Evolutionary conservation across 2,888 invertebrate genomes (phyloP).

Genomic region (Thecocarcelia acutangulata): DNA sequence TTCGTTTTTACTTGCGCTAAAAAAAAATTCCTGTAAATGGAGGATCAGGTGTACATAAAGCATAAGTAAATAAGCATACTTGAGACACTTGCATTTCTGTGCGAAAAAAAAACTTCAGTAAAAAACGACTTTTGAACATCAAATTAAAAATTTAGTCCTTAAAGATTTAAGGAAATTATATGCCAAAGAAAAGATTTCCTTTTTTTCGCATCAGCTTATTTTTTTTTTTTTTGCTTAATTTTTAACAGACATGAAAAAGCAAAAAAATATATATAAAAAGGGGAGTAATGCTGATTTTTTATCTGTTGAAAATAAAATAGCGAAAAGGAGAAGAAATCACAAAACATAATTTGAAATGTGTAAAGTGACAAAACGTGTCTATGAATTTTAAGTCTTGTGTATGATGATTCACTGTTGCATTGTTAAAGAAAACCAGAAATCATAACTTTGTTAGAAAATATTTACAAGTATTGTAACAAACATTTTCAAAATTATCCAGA

Average conservation of each 20-base stretch:
- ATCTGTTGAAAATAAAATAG: not conserved
- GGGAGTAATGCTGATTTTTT: conserved; percentile 27
- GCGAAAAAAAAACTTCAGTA: not conserved
- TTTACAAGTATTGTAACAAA: conserved; percentile 12
- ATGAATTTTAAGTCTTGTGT: conserved; percentile 68
- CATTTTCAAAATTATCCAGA: conserved; percentile 12
- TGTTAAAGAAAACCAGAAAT: not conserved
- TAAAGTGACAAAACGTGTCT: conserved; percentile 71
- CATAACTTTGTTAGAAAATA: not conserved
- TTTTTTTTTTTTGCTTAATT: conserved; percentile 4
- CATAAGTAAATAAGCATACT: conserved; percentile 57
- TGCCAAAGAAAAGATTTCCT: not conserved
- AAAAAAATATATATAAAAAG: conserved; percentile 1
- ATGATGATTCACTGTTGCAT: not conserved
- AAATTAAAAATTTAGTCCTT: conserved; percentile 37
- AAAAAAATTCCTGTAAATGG: too few species aligned
- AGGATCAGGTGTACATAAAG: not conserved
- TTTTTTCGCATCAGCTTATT: conserved; percentile 3
- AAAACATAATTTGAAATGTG: conserved; percentile 62
- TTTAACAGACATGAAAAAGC: conserved; percentile 9
- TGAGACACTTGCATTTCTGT: conserved; percentile 50
- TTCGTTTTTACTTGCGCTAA: too few species aligned
- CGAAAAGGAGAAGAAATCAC: not conserved
- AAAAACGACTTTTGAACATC: conserved; percentile 54
- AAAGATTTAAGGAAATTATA: conserved; percentile 9